A percentile compares a stretch with the other conserved stretches of the same genome.
phyloP scores from a whole-genome alignment of 2,888 invertebrate genomes.

The Athalia rosae region DNA sequence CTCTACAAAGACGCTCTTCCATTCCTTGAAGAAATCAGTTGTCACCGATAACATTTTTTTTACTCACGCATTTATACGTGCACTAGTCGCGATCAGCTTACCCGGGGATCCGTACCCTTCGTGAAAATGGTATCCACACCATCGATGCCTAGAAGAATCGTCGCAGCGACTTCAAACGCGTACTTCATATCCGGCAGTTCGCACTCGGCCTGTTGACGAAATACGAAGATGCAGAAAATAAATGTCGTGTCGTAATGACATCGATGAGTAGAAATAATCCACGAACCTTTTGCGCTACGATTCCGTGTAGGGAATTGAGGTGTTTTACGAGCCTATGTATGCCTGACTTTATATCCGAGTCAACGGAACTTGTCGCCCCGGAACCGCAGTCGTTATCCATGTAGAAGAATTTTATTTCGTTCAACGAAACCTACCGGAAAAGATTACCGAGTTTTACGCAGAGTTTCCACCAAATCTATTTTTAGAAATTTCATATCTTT shows the following conservation, averaged over 20 bases:
- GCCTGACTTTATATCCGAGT: slow-evolving; percentile 77
- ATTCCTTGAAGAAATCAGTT: slow-evolving; percentile 71
- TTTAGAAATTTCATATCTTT: neutral
- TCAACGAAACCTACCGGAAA: slow-evolving; percentile 76
- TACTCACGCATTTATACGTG: no score
- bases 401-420: slow-evolving; percentile 84
- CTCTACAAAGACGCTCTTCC: slow-evolving; percentile 79
- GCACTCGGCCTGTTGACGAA: slow-evolving; percentile 72
- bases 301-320: slow-evolving; percentile 76
- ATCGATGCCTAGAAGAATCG: slow-evolving; percentile 78
- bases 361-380: slow-evolving; percentile 78
- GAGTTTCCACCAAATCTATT: neutral
- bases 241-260: neutral
- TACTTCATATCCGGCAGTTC: slow-evolving; percentile 80
- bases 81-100: slow-evolving; percentile 28
- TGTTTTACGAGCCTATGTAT: slow-evolving; percentile 76
- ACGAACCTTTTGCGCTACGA: slow-evolving; percentile 77
- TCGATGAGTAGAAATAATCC: slow-evolving; percentile 3
- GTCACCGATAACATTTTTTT: neutral
- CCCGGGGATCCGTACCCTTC: slow-evolving; percentile 77
- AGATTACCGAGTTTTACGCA: neutral
- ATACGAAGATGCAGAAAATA: neutral
- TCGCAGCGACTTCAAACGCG: slow-evolving; percentile 78
- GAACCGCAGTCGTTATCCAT: slow-evolving; percentile 86
- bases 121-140: slow-evolving; percentile 81